Conservation (phyloP, 1,140 invertebrate genomes). For the Drosophila novamexicana region DNA sequence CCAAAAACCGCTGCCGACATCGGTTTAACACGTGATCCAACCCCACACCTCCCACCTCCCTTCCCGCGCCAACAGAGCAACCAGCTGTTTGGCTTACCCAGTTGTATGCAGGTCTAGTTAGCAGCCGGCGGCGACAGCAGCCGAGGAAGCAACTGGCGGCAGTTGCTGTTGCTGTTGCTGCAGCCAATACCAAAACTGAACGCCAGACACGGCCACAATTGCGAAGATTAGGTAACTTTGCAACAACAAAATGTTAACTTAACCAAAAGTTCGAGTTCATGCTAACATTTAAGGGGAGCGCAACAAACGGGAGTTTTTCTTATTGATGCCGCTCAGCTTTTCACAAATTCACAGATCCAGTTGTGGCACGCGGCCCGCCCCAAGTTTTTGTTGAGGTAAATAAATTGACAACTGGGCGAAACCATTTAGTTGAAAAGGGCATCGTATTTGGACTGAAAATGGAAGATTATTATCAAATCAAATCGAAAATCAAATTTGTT, state of each 20-base stretch:
- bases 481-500: no score
- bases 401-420: conserved; percentile 17
- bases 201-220: conserved; percentile 35
- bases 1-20: conserved; percentile 53
- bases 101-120: conserved; percentile 37
- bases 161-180: conserved; percentile 47
- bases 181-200: conserved; percentile 46
- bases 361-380: not conserved
- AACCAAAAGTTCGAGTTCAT: conserved; percentile 79
- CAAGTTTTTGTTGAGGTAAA: not conserved
- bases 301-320: not conserved
- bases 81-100: conserved; percentile 14
- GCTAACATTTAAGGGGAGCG: conserved; percentile 53
- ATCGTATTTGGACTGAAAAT: no score
- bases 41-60: not conserved
- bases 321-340: conserved; percentile 35
- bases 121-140: conserved; percentile 35
- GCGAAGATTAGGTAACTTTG: conserved; percentile 70
- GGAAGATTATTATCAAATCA: no score
- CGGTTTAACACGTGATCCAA: conserved; percentile 7
- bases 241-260: conserved; percentile 3
- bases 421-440: not conserved
- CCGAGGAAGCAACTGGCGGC: conserved; percentile 64
- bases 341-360: conserved; percentile 20
- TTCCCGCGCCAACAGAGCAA: not conserved